Conservation (phyloP, 2,888 invertebrate species). For the Caradrina kadenii region DNA sequence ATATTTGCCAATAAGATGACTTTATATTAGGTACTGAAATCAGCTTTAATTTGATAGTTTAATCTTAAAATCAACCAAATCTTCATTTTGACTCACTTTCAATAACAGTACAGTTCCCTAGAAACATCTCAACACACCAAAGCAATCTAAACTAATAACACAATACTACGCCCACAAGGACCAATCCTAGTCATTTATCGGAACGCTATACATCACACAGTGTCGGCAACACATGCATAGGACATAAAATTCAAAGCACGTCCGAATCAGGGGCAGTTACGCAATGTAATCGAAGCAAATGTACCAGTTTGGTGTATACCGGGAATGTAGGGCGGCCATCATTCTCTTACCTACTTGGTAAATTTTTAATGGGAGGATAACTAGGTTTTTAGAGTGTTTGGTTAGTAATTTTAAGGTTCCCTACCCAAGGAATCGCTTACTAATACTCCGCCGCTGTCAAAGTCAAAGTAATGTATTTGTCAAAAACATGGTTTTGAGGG, state of each 20-base stretch:
- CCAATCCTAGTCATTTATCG: slow-evolving; percentile 38
- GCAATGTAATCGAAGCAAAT: slow-evolving; percentile 61
- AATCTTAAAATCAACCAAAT: no score
- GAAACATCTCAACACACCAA: background rate
- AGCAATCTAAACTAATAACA: slow-evolving; percentile 1
- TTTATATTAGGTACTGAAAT: no score
- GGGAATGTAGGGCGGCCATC: slow-evolving; percentile 26
- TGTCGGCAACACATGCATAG: slow-evolving; percentile 48
- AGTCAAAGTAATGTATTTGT: no score
- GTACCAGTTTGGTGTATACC: slow-evolving; percentile 42
- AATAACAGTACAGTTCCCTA: no score
- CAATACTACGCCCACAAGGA: slow-evolving; percentile 1
- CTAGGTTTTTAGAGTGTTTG: slow-evolving; percentile 2
- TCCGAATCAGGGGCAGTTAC: slow-evolving; percentile 55
- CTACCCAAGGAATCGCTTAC: no score
- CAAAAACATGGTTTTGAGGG: no score
- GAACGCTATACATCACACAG: slow-evolving; percentile 28
- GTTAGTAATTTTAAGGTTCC: background rate
- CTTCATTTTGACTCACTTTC: no score
- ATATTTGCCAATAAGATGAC: no score
- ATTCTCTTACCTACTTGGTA: slow-evolving; percentile 5
- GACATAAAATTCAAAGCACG: slow-evolving; percentile 65
- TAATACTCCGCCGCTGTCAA: no score
- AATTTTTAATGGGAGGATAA: slow-evolving; percentile 28
- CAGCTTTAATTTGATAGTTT: no score